These are phyloP conservation scores for Aplysina aerophoba DNA, from an alignment of 37 sponge, comb jelly and placozoan species.

Conservation along the genomic window DNA sequence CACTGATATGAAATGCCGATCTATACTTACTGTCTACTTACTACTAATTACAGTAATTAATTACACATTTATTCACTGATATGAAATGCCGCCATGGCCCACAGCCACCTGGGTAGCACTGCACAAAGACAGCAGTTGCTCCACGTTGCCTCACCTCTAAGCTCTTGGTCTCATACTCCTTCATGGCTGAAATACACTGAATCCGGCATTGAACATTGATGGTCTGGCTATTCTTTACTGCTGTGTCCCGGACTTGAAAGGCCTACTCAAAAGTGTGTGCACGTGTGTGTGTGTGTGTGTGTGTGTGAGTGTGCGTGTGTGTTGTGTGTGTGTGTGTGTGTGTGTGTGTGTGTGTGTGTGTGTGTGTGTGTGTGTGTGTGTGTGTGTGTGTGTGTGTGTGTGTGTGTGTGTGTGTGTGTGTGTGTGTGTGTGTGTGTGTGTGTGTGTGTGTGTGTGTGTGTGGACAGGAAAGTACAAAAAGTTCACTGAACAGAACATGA, in stretches of 20 bases:
- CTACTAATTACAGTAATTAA: too few relatives aligned
- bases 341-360: background rate
- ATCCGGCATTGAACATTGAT: slow-evolving; percentile 60
- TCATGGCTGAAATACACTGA: slow-evolving; percentile 81
- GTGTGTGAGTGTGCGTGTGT: background rate
- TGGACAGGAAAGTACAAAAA: background rate
- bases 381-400: background rate
- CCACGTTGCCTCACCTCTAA: slow-evolving; percentile 87
- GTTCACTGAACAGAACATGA: background rate
- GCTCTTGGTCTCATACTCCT: slow-evolving; percentile 77
- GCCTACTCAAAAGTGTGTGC: slow-evolving; percentile 33
- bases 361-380: background rate
- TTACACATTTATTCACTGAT: too few relatives aligned
- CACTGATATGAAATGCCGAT: too few relatives aligned
- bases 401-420: background rate
- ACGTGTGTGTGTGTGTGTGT: background rate
- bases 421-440: background rate
- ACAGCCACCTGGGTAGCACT: too few relatives aligned
- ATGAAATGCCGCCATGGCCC: too few relatives aligned
- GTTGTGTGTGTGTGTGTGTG: background rate
- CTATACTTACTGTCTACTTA: too few relatives aligned
- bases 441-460: background rate
- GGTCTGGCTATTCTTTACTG: slow-evolving; percentile 59
- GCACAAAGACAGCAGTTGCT: too few relatives aligned
- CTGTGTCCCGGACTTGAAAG: slow-evolving; percentile 59